phyloP scores from a whole-genome alignment of 2,113 vertebrate genomes.

The Burhinus bistriatus region DNA sequence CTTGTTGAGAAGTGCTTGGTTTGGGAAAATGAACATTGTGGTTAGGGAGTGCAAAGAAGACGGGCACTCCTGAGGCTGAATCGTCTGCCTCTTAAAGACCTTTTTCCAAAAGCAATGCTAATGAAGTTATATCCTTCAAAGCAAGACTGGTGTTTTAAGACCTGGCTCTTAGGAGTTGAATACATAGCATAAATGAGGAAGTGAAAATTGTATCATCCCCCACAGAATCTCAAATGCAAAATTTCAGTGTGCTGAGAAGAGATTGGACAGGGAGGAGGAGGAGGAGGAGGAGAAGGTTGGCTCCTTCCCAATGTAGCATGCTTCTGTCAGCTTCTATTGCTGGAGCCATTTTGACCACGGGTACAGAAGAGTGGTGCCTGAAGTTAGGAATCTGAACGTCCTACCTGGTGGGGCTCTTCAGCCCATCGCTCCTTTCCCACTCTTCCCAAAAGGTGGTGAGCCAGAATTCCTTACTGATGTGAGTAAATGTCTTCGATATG shows the following conservation, averaged over 20 bases:
- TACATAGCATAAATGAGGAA: constrained; percentile 45
- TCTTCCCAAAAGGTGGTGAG: neutral
- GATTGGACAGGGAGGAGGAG: constrained; percentile 13
- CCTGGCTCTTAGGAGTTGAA: constrained; percentile 20
- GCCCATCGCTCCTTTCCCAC: accelerated
- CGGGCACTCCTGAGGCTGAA: neutral
- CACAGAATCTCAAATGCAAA: constrained; percentile 33
- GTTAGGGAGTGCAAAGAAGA: constrained; percentile 6
- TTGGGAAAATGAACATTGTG: constrained; percentile 37
- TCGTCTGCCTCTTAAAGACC: constrained; percentile 26
- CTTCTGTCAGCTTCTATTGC: neutral
- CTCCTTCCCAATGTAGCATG: neutral
- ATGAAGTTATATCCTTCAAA: constrained; percentile 51
- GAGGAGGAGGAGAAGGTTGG: constrained; percentile 18
- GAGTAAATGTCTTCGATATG: neutral
- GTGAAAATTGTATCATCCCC: constrained; percentile 27
- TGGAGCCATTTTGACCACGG: constrained; percentile 25
- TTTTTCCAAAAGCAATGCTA: constrained; percentile 31
- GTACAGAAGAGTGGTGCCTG: neutral
- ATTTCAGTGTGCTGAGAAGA: neutral
- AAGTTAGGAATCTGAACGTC: neutral
- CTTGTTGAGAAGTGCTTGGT: constrained; percentile 25
- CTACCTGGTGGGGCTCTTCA: neutral
- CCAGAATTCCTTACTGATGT: neutral
- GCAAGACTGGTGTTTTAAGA: constrained; percentile 28